phyloP scores from a whole-genome alignment of 2,888 invertebrate genomes.

The Unio delphinus region DNA sequence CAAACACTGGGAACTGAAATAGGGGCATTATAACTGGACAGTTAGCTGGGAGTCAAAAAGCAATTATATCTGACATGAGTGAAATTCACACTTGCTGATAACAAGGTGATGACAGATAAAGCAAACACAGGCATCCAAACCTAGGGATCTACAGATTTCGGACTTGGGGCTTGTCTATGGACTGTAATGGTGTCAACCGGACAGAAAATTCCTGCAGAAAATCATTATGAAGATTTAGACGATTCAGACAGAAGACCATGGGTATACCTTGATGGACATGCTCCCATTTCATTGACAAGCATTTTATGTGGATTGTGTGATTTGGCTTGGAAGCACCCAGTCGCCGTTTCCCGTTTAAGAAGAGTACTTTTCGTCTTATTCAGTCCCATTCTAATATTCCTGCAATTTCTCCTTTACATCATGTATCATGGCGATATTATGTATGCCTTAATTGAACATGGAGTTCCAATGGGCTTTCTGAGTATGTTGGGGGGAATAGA shows the following conservation, averaged over 20 bases:
- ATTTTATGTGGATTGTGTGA: slow-evolving; percentile 16
- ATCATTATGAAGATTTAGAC: no score
- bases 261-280: slow-evolving; percentile 12
- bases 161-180: no score
- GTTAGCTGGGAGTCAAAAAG: no score
- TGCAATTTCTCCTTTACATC: slow-evolving; percentile 13
- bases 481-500: slow-evolving; percentile 24
- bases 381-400: slow-evolving; percentile 11
- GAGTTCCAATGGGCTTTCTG: slow-evolving; percentile 22
- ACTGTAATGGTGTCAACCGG: not conserved
- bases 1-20: no score
- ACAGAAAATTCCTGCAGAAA: not conserved
- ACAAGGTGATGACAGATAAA: no score
- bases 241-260: not conserved
- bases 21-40: no score
- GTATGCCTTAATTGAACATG: slow-evolving; percentile 16
- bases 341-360: slow-evolving; percentile 12
- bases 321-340: slow-evolving; percentile 10
- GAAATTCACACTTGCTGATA: no score
- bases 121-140: no score
- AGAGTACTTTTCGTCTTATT: slow-evolving; percentile 11
- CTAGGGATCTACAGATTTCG: no score
- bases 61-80: no score
- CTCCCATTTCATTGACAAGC: slow-evolving; percentile 13
- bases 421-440: slow-evolving; percentile 7